Conservation (phyloP, 2,113 vertebrate genomes). For the Microcebus tavaratra region DNA sequence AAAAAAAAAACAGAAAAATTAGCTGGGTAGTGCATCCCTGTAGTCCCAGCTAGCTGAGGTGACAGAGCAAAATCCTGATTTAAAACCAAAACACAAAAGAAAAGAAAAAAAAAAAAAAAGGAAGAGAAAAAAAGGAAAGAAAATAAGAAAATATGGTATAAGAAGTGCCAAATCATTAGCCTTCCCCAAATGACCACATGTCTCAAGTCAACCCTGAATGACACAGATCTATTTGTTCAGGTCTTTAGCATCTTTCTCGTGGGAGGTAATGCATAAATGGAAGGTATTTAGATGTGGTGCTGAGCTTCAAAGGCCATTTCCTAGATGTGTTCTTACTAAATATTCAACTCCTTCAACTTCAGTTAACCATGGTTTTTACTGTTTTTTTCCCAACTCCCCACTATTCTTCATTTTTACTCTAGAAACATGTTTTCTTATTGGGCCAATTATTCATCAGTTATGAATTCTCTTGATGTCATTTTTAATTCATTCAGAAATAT, state of each 20-base stretch:
- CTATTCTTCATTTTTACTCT: not conserved
- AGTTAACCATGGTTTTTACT: not conserved
- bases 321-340: not conserved
- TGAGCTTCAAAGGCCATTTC: not conserved
- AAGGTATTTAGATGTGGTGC: not conserved
- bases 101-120: no score
- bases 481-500: conserved; percentile 37
- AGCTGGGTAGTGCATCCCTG: no score
- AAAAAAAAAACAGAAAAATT: no score
- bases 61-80: no score
- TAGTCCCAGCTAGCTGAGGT: no score
- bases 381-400: not conserved
- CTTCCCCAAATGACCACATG: not conserved
- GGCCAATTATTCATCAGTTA: conserved; percentile 40
- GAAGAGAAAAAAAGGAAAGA: not conserved
- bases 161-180: not conserved
- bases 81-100: no score
- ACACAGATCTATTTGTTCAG: not conserved
- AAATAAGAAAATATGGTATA: not conserved
- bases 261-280: not conserved
- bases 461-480: conserved; percentile 1
- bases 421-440: not conserved
- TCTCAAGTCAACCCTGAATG: not conserved
- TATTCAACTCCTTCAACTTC: not conserved
- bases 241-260: not conserved